These are phyloP conservation scores for Otocyon megalotis DNA, from an alignment of 2,113 vertebrate species.

Conservation along the genomic window DNA sequence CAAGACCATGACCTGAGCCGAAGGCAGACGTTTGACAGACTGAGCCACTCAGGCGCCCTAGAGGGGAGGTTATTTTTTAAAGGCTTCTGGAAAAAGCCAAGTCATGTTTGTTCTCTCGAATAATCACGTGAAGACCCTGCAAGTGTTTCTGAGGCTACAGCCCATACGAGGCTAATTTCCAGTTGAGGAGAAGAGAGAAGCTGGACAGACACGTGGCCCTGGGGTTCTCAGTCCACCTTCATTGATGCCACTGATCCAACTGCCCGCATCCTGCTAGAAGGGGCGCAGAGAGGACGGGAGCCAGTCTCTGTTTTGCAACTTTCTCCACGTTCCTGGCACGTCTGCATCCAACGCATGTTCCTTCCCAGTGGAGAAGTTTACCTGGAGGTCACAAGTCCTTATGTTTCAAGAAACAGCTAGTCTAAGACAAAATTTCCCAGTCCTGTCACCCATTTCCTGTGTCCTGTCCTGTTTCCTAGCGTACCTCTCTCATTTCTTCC, in stretches of 20 bases:
- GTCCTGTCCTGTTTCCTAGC: too few relatives aligned
- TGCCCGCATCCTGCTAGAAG: neutral
- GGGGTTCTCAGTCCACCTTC: neutral
- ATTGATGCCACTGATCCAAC: neutral
- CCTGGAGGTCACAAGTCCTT: neutral
- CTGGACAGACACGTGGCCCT: neutral
- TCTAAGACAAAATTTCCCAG: neutral
- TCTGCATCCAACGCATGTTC: neutral
- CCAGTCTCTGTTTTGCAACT: neutral
- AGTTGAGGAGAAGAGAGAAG: constrained; percentile 15
- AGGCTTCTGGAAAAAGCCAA: neutral
- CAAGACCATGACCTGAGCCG: too few relatives aligned
- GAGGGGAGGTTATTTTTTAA: neutral
- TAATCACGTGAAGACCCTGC: neutral
- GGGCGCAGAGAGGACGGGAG: too few relatives aligned
- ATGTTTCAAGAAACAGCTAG: neutral
- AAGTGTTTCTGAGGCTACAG: neutral
- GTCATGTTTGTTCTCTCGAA: neutral
- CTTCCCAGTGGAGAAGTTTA: neutral
- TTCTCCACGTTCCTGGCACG: neutral
- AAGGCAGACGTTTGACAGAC: too few relatives aligned
- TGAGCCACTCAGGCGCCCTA: too few relatives aligned
- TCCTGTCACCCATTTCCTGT: neutral
- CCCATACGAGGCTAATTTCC: neutral
- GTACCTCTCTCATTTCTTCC: neutral